Evolutionary conservation across 2,113 vertebrate species (phyloP).

Genomic region (Ptychochromis oligacanthus): DNA sequence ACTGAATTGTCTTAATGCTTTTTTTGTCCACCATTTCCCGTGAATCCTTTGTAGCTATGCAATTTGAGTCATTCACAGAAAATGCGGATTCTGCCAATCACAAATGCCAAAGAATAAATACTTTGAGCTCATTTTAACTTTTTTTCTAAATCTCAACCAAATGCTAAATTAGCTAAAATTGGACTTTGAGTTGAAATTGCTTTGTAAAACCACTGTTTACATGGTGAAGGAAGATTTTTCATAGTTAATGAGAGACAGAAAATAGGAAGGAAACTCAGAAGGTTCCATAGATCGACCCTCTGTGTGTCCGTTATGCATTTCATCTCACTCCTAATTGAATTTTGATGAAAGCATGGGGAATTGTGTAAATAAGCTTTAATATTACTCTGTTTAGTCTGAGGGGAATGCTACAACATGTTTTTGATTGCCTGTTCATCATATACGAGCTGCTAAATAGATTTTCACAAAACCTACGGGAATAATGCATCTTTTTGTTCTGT

Average conservation of each 20-base stretch:
- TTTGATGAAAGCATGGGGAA: conserved; percentile 56
- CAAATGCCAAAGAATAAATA: not conserved
- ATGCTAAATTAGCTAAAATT: not conserved
- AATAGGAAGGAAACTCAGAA: not conserved
- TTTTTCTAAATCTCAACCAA: not conserved
- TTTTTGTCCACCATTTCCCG: not conserved
- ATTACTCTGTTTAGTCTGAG: conserved; percentile 25
- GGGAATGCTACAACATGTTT: conserved; percentile 36
- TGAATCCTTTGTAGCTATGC: not conserved
- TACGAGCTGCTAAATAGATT: conserved; percentile 33
- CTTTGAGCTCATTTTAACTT: not conserved
- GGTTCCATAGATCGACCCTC: conserved; percentile 12
- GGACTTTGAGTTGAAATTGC: not conserved
- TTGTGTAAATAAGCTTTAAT: conserved; percentile 44
- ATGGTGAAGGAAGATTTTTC: not conserved
- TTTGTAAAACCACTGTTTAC: not conserved
- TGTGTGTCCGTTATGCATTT: conserved; percentile 18
- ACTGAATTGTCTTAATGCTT: not conserved
- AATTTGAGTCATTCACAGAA: not conserved
- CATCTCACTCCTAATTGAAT: conserved; percentile 50
- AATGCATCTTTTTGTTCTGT: conserved; percentile 48
- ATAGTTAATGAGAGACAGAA: not conserved
- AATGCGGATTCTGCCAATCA: not conserved
- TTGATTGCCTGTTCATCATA: conserved; percentile 42
- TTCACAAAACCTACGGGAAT: conserved; percentile 44